Percentiles rank a stretch among this genome's conserved stretches.
These are phyloP conservation scores for Tenualosa ilisha DNA, from an alignment of 2,797 vertebrate species.

Conservation along the genomic window DNA sequence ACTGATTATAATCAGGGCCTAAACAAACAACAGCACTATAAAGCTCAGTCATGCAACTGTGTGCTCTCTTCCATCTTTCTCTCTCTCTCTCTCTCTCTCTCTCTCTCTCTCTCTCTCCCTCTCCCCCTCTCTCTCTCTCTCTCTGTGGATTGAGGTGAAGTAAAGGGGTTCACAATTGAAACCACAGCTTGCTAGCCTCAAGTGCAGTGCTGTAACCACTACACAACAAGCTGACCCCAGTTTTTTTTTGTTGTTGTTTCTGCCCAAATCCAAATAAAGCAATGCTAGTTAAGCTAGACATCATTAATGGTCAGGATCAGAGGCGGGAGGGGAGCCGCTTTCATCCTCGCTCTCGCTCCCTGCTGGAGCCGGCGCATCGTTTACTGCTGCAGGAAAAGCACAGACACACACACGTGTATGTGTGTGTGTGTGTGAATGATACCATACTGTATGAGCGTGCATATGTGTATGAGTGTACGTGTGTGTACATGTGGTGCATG, in stretches of 20 bases:
- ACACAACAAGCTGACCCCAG: slow-evolving; percentile 65
- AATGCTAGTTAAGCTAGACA: slow-evolving; percentile 68
- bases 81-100: not conserved
- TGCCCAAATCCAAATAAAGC: slow-evolving; percentile 62
- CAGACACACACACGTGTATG: slow-evolving; percentile 35
- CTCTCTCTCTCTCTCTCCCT: not conserved
- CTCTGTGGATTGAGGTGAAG: slow-evolving; percentile 25
- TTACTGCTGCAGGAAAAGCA: slow-evolving; percentile 66
- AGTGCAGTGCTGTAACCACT: slow-evolving; percentile 60
- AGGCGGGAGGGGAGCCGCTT: slow-evolving; percentile 71
- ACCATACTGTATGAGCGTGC: not conserved
- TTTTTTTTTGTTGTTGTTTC: slow-evolving; percentile 46
- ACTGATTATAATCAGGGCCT: slow-evolving; percentile 20
- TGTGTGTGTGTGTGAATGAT: slow-evolving; percentile 54
- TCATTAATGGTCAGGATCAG: slow-evolving; percentile 77
- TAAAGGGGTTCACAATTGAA: slow-evolving; percentile 48
- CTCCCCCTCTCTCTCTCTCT: not conserved
- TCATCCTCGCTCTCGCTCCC: slow-evolving; percentile 68
- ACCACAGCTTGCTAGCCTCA: slow-evolving; percentile 59
- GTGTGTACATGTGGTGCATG: slow-evolving; percentile 55
- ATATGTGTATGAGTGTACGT: not conserved
- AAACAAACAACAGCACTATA: not conserved
- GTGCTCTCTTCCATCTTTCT: not conserved
- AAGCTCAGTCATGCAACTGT: slow-evolving; percentile 5
- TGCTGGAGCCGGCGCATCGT: slow-evolving; percentile 72